These are phyloP conservation scores for Amiota communis DNA, from an alignment of 2,888 invertebrate genomes.

Conservation along the genomic window DNA sequence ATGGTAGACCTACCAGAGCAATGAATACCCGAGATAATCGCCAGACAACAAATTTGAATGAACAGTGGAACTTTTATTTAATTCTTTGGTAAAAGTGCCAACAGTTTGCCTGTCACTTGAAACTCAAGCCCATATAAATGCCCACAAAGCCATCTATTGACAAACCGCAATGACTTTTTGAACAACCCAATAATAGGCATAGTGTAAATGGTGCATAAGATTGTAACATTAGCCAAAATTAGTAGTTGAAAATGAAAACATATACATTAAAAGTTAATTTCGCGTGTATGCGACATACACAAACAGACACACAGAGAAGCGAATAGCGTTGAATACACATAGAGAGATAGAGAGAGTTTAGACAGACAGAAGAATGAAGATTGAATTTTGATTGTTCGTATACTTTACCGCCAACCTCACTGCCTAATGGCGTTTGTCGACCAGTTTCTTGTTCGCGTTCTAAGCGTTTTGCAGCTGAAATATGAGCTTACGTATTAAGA, in stretches of 20 bases:
- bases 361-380: slow-evolving; percentile 4
- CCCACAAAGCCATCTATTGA: too few species aligned
- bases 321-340: slow-evolving; percentile 6
- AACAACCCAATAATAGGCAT: background rate
- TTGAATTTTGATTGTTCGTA: slow-evolving; percentile 36
- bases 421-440: slow-evolving; percentile 63
- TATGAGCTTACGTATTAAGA: slow-evolving; percentile 10
- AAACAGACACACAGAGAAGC: slow-evolving; percentile 14
- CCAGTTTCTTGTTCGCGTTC: slow-evolving; percentile 57
- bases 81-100: too few species aligned
- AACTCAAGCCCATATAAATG: too few species aligned
- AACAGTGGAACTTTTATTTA: too few species aligned
- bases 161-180: background rate
- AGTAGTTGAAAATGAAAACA: slow-evolving; percentile 5
- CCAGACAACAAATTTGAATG: too few species aligned
- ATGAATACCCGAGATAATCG: too few species aligned
- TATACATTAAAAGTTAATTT: background rate
- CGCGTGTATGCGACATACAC: background rate
- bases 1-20: too few species aligned
- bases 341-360: background rate
- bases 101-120: too few species aligned
- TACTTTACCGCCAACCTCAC: slow-evolving; percentile 71
- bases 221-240: background rate
- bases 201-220: background rate
- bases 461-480: slow-evolving; percentile 60